Percentiles rank a stretch among this genome's conserved stretches.
phyloP scores from a whole-genome alignment of 2,797 vertebrate species.

The Harpagifer antarcticus region DNA sequence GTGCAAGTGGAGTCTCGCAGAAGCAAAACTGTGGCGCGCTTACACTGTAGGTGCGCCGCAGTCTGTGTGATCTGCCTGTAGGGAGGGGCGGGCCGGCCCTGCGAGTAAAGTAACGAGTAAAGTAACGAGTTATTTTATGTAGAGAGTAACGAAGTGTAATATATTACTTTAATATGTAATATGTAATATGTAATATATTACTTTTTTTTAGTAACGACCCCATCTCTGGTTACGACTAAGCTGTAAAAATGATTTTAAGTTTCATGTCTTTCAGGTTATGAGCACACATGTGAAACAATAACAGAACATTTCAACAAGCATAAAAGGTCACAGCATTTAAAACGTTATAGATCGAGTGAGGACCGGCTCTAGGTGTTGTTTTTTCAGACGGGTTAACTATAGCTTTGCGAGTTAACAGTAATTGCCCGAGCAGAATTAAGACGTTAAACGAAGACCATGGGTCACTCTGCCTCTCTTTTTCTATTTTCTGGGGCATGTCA shows the following conservation, averaged over 20 bases:
- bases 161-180: no score
- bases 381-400: slow-evolving; percentile 8
- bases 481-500: slow-evolving; percentile 32
- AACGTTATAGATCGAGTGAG: not conserved
- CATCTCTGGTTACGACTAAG: no score
- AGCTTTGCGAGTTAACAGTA: slow-evolving; percentile 13
- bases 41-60: no score
- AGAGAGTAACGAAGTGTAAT: no score
- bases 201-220: no score
- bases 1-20: no score
- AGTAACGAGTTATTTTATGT: no score
- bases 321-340: slow-evolving; percentile 26
- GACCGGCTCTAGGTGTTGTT: not conserved
- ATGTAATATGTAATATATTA: no score
- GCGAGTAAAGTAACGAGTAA: no score
- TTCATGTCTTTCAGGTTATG: slow-evolving; percentile 5
- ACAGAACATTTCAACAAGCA: not conserved
- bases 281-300: slow-evolving; percentile 19
- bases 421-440: slow-evolving; percentile 11
- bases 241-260: slow-evolving; percentile 3
- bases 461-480: slow-evolving; percentile 18
- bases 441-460: slow-evolving; percentile 3
- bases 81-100: no score
- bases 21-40: no score
- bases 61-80: no score